Conservation (phyloP, 2,888 invertebrate genomes). For the Enoplolaimus lenunculus region DNA sequence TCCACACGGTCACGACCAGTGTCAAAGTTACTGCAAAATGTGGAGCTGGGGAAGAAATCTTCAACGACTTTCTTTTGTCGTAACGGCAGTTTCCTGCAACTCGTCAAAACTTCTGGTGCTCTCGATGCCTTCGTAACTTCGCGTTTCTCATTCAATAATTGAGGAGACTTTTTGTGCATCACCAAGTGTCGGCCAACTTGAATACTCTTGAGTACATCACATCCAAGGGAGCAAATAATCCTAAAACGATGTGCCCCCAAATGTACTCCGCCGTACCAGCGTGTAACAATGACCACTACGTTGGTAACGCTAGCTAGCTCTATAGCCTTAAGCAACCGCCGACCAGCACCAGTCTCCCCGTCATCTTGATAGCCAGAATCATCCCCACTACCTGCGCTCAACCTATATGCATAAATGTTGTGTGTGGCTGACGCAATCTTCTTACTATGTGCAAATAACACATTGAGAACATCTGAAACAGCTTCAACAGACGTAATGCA, state of each 20-base stretch:
- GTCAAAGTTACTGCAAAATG: not conserved
- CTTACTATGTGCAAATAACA: slow-evolving; percentile 51
- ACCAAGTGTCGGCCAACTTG: not conserved
- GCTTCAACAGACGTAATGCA: slow-evolving; percentile 48
- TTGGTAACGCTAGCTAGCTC: not conserved
- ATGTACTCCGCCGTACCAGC: slow-evolving; percentile 56
- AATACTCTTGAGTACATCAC: not conserved
- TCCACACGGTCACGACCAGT: not conserved
- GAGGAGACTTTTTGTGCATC: not conserved
- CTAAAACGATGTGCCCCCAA: not conserved
- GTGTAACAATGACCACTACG: slow-evolving; percentile 45
- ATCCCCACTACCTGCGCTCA: slow-evolving; percentile 7
- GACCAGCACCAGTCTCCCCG: slow-evolving; percentile 65
- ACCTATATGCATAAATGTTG: slow-evolving; percentile 61
- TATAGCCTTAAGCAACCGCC: slow-evolving; percentile 42
- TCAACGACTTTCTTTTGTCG: not conserved
- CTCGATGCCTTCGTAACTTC: not conserved
- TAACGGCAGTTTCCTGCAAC: not conserved
- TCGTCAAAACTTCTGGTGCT: not conserved
- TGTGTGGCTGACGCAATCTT: slow-evolving; percentile 66
- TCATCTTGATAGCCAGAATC: slow-evolving; percentile 53
- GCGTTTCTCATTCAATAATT: too few relatives aligned
- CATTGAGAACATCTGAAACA: slow-evolving; percentile 51
- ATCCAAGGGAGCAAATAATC: not conserved
- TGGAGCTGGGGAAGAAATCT: not conserved